Evolutionary conservation across 2,113 vertebrate species (phyloP).

Genomic region (Falcunculus frontatus): DNA sequence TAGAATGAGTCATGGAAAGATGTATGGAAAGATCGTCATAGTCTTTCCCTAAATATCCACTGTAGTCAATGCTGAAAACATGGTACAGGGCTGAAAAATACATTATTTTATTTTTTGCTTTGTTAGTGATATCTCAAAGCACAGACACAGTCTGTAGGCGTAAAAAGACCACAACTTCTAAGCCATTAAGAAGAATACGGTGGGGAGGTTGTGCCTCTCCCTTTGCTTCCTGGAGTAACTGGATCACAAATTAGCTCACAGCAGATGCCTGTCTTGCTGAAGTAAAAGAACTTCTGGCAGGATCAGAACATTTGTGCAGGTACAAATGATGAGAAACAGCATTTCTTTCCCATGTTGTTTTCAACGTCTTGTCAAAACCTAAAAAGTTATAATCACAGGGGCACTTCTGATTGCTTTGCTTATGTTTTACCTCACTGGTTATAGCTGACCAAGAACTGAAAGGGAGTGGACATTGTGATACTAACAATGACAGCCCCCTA

Average conservation of each 20-base stretch:
- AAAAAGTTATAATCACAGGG: neutral
- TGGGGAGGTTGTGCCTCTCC: neutral
- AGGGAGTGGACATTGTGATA: neutral
- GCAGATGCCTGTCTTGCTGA: neutral
- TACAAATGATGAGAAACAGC: neutral
- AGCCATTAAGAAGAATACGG: neutral
- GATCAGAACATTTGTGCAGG: neutral
- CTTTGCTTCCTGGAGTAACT: neutral
- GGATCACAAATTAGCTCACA: neutral
- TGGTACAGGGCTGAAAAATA: neutral
- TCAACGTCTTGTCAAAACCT: neutral
- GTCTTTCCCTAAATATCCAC: neutral
- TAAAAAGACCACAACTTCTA: neutral
- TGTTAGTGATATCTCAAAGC: neutral
- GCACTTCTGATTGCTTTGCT: neutral
- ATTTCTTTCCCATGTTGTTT: neutral
- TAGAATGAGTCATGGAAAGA: neutral
- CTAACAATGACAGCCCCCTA: neutral
- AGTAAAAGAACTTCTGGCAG: neutral
- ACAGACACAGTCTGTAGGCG: rapidly evolving
- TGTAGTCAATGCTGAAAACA: neutral
- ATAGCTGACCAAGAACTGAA: neutral
- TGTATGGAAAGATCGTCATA: neutral
- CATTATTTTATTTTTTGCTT: neutral
- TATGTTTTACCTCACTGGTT: neutral